phyloP scores from a whole-genome alignment of 2,797 vertebrate genomes.

The Epinephelus coioides region DNA sequence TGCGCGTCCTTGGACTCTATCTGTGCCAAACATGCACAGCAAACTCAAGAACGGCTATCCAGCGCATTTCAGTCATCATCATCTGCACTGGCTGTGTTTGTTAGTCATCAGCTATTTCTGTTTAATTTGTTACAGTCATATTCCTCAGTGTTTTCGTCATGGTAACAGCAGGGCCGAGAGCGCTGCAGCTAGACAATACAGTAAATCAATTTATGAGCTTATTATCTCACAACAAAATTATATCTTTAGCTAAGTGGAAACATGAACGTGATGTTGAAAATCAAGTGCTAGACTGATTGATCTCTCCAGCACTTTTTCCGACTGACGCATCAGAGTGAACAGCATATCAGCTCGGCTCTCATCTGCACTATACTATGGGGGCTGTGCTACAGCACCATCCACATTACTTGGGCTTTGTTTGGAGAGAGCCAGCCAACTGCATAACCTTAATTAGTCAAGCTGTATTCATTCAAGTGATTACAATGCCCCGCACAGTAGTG shows the following conservation, averaged over 20 bases:
- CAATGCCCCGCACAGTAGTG: conserved; percentile 74
- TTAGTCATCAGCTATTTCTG: conserved; percentile 71
- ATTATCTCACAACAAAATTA: conserved; percentile 47
- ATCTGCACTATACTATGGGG: conserved; percentile 53
- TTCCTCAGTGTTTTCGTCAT: conserved; percentile 59
- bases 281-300: conserved; percentile 57
- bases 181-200: conserved; percentile 28
- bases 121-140: conserved; percentile 60
- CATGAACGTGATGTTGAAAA: conserved; percentile 54
- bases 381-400: conserved; percentile 65
- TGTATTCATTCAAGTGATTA: conserved; percentile 83
- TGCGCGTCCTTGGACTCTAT: conserved; percentile 74
- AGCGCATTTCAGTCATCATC: conserved; percentile 67
- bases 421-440: conserved; percentile 80
- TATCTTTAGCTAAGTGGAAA: conserved; percentile 58
- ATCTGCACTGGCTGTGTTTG: conserved; percentile 61
- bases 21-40: conserved; percentile 74
- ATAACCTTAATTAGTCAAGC: conserved; percentile 84
- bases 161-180: conserved; percentile 50
- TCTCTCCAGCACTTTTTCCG: conserved; percentile 50
- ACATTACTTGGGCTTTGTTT: conserved; percentile 77
- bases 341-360: conserved; percentile 49
- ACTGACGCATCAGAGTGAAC: conserved; percentile 58
- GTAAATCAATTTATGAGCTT: conserved; percentile 56
- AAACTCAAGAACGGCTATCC: conserved; percentile 59